Percentiles rank a stretch among this genome's conserved stretches.
phyloP scores from a whole-genome alignment of 2,113 vertebrate genomes.

The rat (Rattus norvegicus) region DNA sequence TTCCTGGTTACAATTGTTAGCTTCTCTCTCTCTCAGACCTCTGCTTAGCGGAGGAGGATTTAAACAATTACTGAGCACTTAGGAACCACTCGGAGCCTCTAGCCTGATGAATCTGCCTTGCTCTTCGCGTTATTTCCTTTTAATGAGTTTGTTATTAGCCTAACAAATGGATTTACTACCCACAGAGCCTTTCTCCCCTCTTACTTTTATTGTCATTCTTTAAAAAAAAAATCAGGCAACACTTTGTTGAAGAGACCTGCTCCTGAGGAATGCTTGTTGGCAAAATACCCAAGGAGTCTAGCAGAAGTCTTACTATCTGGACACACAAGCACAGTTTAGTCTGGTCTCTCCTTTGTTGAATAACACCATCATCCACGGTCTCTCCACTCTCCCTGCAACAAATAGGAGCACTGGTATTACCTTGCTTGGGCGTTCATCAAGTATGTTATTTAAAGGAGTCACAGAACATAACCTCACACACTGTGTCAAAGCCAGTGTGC shows the following conservation, averaged over 20 bases:
- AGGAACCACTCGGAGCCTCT: slow-evolving; percentile 43
- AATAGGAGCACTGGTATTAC: slow-evolving; percentile 38
- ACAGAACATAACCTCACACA: not conserved
- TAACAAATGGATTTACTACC: slow-evolving; percentile 39
- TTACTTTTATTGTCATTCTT: slow-evolving; percentile 70
- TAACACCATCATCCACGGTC: slow-evolving; percentile 58
- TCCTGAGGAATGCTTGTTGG: slow-evolving; percentile 72
- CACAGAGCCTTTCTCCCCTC: not conserved
- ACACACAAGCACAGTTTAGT: slow-evolving; percentile 79
- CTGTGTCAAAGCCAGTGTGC: not conserved
- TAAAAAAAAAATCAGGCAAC: slow-evolving; percentile 62
- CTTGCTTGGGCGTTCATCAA: slow-evolving; percentile 33
- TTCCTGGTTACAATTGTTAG: slow-evolving; percentile 70
- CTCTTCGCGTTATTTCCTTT: slow-evolving; percentile 49
- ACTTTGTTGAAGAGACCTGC: slow-evolving; percentile 79
- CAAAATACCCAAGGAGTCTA: slow-evolving; percentile 63
- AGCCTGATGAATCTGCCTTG: not conserved
- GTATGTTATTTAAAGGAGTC: not conserved
- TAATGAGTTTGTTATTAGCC: slow-evolving; percentile 59
- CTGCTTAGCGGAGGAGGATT: slow-evolving; percentile 53
- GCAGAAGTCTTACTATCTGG: slow-evolving; percentile 76
- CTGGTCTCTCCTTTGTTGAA: slow-evolving; percentile 74
- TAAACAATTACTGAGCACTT: slow-evolving; percentile 53
- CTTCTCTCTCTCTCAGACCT: slow-evolving; percentile 59
- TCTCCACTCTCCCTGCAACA: not conserved